Conservation (phyloP, 2,797 vertebrate genomes). For the Pelodytes ibericus region DNA sequence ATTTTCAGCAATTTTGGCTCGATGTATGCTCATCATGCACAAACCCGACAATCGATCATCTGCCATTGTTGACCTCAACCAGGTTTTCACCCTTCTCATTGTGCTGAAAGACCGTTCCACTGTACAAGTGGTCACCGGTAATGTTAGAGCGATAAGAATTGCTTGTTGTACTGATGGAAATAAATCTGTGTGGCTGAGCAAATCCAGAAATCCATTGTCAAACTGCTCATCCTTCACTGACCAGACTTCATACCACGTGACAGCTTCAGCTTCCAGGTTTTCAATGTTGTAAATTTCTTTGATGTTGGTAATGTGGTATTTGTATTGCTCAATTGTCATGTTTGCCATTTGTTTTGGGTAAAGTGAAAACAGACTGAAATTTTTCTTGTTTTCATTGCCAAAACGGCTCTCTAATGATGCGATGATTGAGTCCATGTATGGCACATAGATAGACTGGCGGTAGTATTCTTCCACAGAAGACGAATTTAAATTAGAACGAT, state of each 20-base stretch:
- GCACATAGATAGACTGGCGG: background rate
- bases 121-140: too few species aligned
- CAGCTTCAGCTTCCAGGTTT: conserved; percentile 11
- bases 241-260: conserved; percentile 7
- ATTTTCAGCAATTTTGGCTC: background rate
- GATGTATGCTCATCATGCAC: conserved; percentile 1
- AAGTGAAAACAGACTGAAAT: conserved; percentile 4
- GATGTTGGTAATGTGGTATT: conserved; percentile 4
- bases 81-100: conserved; percentile 22
- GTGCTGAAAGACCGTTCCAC: conserved; percentile 24
- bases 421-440: background rate
- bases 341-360: background rate
- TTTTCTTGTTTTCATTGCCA: conserved; percentile 9
- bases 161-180: conserved; percentile 1
- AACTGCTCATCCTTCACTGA: conserved; percentile 1
- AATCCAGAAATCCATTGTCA: conserved; percentile 12
- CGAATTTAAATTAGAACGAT: conserved; percentile 4
- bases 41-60: background rate
- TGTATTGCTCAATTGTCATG: conserved; percentile 7
- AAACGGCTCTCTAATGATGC: background rate
- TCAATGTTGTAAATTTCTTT: conserved; percentile 8
- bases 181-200: conserved; percentile 6
- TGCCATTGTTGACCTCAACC: conserved; percentile 12
- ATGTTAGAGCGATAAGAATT: background rate
- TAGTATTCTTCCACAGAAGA: conserved; percentile 11